Conservation (phyloP, 2,888 invertebrate genomes). For the Pediacus dermestoides region DNA sequence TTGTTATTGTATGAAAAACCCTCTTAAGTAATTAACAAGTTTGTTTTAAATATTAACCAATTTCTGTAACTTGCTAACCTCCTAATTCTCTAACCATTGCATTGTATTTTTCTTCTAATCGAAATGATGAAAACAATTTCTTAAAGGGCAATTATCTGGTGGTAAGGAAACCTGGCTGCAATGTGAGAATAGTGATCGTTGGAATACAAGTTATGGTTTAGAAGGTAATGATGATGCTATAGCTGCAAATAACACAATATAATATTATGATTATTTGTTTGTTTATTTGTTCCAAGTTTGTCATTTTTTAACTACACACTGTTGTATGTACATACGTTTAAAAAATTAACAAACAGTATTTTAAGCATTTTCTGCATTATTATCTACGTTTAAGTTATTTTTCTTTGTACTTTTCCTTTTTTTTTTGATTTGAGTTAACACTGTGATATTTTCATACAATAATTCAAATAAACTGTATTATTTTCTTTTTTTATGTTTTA, state of each 20-base stretch:
- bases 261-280: slow-evolving; percentile 19
- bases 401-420: slow-evolving; percentile 13
- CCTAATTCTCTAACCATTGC: too few species aligned
- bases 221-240: slow-evolving; percentile 62
- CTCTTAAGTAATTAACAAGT: too few species aligned
- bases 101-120: too few species aligned
- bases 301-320: too few species aligned
- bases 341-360: slow-evolving; percentile 5
- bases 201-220: slow-evolving; percentile 78
- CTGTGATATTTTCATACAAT: slow-evolving; percentile 41
- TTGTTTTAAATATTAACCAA: too few species aligned
- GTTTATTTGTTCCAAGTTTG: slow-evolving; percentile 12
- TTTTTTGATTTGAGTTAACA: slow-evolving; percentile 26
- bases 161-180: slow-evolving; percentile 89
- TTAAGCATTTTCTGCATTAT: slow-evolving; percentile 13
- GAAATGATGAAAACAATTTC: slow-evolving; percentile 18
- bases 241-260: slow-evolving; percentile 39
- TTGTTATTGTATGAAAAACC: too few species aligned
- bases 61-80: too few species aligned
- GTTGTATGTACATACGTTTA: too few species aligned
- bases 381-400: slow-evolving; percentile 13
- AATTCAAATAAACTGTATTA: slow-evolving; percentile 38
- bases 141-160: slow-evolving; percentile 75
- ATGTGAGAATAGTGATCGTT: slow-evolving; percentile 78
- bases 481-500: slow-evolving; percentile 36